Conservation (phyloP, 2,888 invertebrate species). For the Drosophila anomalata region DNA sequence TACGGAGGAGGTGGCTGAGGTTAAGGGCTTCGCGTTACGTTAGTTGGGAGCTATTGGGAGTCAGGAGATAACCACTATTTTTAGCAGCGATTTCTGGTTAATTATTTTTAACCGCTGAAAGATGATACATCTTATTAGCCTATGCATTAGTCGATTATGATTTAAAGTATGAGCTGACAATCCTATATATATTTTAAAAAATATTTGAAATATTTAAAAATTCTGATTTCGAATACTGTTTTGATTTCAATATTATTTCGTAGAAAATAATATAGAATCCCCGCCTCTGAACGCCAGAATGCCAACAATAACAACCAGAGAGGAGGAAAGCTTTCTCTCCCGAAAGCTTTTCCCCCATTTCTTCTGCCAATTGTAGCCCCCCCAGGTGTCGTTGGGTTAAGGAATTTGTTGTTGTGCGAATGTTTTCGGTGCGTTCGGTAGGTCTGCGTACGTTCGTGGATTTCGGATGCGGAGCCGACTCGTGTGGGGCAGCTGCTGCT, state of each 20-base stretch:
- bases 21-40: slow-evolving; percentile 28
- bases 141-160: background rate
- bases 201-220: background rate
- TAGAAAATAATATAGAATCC: slow-evolving; percentile 23
- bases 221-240: background rate
- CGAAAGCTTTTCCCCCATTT: slow-evolving; percentile 21
- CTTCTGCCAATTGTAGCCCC: slow-evolving; percentile 22
- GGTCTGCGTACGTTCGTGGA: slow-evolving; percentile 31
- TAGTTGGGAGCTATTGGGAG: background rate
- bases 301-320: slow-evolving; percentile 20
- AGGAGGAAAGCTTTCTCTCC: slow-evolving; percentile 48
- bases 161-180: background rate
- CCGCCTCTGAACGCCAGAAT: slow-evolving; percentile 18
- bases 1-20: slow-evolving; percentile 26
- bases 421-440: slow-evolving; percentile 44
- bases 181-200: background rate
- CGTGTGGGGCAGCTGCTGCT: slow-evolving; percentile 58
- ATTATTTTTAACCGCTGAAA: slow-evolving; percentile 6
- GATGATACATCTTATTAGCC: background rate
- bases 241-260: background rate
- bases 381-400: slow-evolving; percentile 48
- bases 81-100: background rate
- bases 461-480: slow-evolving; percentile 19
- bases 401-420: slow-evolving; percentile 62
- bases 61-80: slow-evolving; percentile 10